Evolutionary conservation across 2,797 vertebrate genomes (phyloP).

Genomic region (Parauchenoglanis ngamensis): DNA sequence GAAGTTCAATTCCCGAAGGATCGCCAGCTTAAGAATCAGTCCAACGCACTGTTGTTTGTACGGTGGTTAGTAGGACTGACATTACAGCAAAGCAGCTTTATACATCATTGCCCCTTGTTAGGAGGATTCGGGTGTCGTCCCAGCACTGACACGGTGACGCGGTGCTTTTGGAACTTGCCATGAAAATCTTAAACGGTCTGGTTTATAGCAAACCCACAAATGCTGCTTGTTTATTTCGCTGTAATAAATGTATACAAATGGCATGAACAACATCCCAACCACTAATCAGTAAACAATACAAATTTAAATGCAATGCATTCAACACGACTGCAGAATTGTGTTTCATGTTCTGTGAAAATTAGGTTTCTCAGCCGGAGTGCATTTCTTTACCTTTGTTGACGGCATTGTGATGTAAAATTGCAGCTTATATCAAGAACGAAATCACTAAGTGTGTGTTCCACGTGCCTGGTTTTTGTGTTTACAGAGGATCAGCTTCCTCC

Average conservation of each 20-base stretch:
- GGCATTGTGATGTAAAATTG: too few species aligned
- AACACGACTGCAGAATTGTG: not conserved
- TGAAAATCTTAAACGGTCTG: not conserved
- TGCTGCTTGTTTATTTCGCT: not conserved
- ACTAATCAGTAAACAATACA: not conserved
- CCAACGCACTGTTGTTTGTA: not conserved
- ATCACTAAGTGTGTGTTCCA: not conserved
- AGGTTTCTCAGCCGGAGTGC: not conserved
- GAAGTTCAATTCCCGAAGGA: not conserved
- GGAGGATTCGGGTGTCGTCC: not conserved
- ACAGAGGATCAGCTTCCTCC: slow-evolving; percentile 95
- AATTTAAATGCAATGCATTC: not conserved
- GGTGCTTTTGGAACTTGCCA: not conserved
- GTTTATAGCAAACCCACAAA: not conserved
- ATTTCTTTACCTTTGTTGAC: too few species aligned
- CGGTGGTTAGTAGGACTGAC: not conserved
- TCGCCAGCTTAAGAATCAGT: not conserved
- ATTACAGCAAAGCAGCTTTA: not conserved
- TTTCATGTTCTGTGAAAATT: not conserved
- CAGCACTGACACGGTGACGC: too few species aligned
- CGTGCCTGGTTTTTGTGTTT: slow-evolving; percentile 14
- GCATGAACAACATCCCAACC: not conserved
- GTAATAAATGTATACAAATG: not conserved
- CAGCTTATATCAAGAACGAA: too few species aligned
- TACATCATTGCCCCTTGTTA: not conserved